Conservation (phyloP, 37 sponge, comb jelly and placozoan species). For the Theonella swinhoei region DNA sequence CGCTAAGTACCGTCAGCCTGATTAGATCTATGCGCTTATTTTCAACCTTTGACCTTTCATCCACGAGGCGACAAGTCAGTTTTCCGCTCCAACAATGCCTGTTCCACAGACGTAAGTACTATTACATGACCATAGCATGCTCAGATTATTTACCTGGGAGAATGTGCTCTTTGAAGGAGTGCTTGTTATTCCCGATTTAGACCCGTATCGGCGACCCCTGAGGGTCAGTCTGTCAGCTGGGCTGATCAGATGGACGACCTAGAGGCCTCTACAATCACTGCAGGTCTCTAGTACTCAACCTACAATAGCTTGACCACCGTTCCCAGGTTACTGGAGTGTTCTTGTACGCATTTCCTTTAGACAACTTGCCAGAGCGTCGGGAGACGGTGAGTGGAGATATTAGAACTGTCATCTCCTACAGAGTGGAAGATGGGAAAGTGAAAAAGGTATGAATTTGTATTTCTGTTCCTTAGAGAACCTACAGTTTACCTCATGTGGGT, state of each 20-base stretch:
- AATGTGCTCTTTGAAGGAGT: neutral
- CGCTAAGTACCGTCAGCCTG: too few relatives aligned
- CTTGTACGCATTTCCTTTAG: constrained; percentile 1
- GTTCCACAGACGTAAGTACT: constrained; percentile 36
- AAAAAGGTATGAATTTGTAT: constrained; percentile 52
- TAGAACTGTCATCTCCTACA: constrained; percentile 69
- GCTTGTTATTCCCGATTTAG: neutral
- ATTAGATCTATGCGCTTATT: too few relatives aligned
- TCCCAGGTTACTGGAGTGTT: neutral
- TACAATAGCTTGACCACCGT: neutral
- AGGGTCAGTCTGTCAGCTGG: constrained; percentile 51
- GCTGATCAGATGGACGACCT: constrained; percentile 76
- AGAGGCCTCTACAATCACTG: constrained; percentile 56
- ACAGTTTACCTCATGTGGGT: neutral
- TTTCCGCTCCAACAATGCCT: constrained; percentile 19
- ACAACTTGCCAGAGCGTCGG: constrained; percentile 47
- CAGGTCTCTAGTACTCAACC: constrained; percentile 20
- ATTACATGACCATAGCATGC: neutral
- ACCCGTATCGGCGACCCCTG: neutral
- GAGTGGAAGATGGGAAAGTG: constrained; percentile 62
- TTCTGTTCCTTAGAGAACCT: neutral
- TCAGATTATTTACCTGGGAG: neutral
- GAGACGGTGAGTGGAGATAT: constrained; percentile 69
- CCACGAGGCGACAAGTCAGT: too few relatives aligned
- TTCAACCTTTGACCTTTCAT: too few relatives aligned